Percentiles rank a stretch among this genome's conserved stretches.
Conservation (phyloP, 2,113 vertebrate genomes). For the Larimichthys polyactis region DNA sequence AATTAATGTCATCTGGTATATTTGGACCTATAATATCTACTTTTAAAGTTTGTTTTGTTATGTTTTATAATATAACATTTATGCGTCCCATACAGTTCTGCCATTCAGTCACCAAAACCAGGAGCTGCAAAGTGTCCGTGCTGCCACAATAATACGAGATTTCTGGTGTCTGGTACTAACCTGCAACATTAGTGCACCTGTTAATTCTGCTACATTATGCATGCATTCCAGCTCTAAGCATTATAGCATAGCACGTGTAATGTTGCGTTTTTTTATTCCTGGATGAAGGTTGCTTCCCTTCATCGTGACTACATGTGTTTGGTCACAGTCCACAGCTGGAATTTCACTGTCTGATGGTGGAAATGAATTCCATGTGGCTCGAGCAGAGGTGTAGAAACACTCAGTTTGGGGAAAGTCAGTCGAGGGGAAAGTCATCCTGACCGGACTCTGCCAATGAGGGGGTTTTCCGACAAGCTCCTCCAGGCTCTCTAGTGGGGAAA, state of each 20-base stretch:
- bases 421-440: constrained; percentile 73
- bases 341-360: constrained; percentile 78
- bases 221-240: constrained; percentile 21
- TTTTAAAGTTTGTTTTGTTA: constrained; percentile 19
- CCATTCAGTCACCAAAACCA: constrained; percentile 35
- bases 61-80: neutral
- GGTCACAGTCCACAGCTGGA: constrained; percentile 74
- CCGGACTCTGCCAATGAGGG: constrained; percentile 73
- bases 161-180: constrained; percentile 31
- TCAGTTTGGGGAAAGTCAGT: constrained; percentile 77
- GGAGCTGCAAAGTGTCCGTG: constrained; percentile 47
- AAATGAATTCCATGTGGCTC: constrained; percentile 84
- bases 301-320: constrained; percentile 81
- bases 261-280: constrained; percentile 58
- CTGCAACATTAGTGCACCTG: constrained; percentile 51
- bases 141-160: constrained; percentile 54
- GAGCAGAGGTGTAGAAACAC: constrained; percentile 78
- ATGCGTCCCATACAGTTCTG: constrained; percentile 37
- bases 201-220: constrained; percentile 34
- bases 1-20: constrained; percentile 8
- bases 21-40: neutral
- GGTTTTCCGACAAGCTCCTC: constrained; percentile 79
- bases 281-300: constrained; percentile 56
- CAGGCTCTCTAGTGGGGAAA: constrained; percentile 66
- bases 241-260: constrained; percentile 39